Percentiles rank a stretch among this genome's conserved stretches.
phyloP scores from a whole-genome alignment of 2,113 vertebrate species.

The Mustelus asterias region DNA sequence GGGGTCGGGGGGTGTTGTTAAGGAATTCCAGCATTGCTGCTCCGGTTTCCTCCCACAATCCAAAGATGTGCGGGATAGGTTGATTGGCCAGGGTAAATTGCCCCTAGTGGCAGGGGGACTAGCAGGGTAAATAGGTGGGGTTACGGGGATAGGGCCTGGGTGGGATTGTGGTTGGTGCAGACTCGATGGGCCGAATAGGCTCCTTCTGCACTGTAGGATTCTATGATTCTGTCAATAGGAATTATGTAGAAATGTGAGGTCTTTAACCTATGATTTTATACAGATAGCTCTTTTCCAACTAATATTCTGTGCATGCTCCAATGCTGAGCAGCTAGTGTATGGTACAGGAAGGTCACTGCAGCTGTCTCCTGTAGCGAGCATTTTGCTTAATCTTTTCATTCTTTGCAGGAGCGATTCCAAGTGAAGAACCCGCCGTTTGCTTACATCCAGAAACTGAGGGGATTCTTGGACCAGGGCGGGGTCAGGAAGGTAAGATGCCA shows the following conservation, averaged over 20 bases:
- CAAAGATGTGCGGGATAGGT: too few relatives aligned
- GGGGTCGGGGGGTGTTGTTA: not conserved
- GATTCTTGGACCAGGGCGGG: constrained; percentile 73
- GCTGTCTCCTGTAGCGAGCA: too few relatives aligned
- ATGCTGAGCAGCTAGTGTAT: not conserved
- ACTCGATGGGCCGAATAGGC: too few relatives aligned
- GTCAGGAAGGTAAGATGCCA: constrained; percentile 69
- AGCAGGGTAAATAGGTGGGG: too few relatives aligned
- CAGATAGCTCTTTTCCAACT: not conserved
- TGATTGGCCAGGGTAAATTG: too few relatives aligned
- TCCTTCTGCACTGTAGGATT: too few relatives aligned
- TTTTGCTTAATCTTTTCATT: not conserved
- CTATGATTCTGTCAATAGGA: not conserved
- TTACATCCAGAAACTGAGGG: constrained; percentile 84
- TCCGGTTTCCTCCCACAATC: too few relatives aligned
- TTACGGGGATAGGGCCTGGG: too few relatives aligned
- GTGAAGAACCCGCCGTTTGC: constrained; percentile 82
- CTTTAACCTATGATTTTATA: not conserved
- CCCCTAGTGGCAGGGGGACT: too few relatives aligned
- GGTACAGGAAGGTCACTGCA: not conserved
- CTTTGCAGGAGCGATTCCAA: constrained; percentile 78
- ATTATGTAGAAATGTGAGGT: not conserved
- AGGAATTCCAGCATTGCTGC: not conserved
- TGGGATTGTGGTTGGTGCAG: too few relatives aligned
- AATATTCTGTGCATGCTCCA: not conserved